These are phyloP conservation scores for Taurulus bubalis DNA, from an alignment of 2,113 vertebrate species.

Conservation along the genomic window DNA sequence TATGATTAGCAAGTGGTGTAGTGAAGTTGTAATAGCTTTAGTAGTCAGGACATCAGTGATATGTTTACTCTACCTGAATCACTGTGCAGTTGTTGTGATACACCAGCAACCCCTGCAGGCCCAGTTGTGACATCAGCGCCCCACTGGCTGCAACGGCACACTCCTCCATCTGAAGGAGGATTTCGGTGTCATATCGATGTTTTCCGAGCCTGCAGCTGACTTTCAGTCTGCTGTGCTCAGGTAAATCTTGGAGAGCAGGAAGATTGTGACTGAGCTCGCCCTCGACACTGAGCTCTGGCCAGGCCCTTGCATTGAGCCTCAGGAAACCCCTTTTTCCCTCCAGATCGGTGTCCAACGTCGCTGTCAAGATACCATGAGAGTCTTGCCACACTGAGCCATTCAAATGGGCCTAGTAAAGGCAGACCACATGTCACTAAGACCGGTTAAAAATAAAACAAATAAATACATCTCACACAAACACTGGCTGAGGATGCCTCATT, in stretches of 20 bases:
- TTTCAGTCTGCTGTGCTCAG: conserved; percentile 73
- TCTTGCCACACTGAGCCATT: conserved; percentile 80
- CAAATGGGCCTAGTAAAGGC: conserved; percentile 67
- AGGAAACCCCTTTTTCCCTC: conserved; percentile 67
- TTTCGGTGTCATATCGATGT: conserved; percentile 55
- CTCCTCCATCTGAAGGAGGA: conserved; percentile 67
- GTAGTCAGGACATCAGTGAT: neutral
- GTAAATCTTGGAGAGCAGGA: conserved; percentile 64
- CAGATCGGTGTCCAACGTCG: conserved; percentile 57
- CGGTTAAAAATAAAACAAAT: neutral
- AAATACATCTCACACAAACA: neutral
- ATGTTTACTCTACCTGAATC: conserved; percentile 71
- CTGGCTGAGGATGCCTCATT: neutral
- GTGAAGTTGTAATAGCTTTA: neutral
- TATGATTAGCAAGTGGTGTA: neutral
- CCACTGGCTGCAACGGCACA: conserved; percentile 78
- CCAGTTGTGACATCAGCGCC: conserved; percentile 71
- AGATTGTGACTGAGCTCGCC: conserved; percentile 78
- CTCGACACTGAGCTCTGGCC: conserved; percentile 74
- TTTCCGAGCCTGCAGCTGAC: conserved; percentile 58
- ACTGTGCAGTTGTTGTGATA: conserved; percentile 84
- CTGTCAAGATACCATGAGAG: conserved; percentile 62
- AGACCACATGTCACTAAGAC: conserved; percentile 32
- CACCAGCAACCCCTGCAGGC: conserved; percentile 79
- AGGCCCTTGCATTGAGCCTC: conserved; percentile 68